Evolutionary conservation across 2,797 vertebrate species (phyloP), one percentile per base, ranked within the genome.

Genomic region (Pelodytes ibericus): DNA sequence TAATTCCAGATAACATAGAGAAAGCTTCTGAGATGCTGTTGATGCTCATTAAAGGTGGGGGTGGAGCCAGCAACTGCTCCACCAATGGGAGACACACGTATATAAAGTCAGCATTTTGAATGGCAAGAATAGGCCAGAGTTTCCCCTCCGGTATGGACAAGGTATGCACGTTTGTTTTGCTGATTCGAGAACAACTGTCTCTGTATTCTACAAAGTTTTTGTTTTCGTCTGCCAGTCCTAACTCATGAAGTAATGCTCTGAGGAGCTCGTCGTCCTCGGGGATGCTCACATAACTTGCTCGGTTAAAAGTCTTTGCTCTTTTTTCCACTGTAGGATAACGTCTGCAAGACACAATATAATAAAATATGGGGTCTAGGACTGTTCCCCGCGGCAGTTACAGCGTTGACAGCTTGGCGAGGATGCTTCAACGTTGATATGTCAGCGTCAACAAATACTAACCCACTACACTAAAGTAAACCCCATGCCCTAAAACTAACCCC

Each of bases 241-340:
- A 87, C 78, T 98, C 91, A 1, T 89, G 91, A 47, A 97, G 90
- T 53, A 99, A 81, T 9, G 94, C 93, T 83, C 90, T 91, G 25
- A 95, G 88, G 74, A 99, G 87, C 20, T 83, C 80, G 9, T 71
- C 63, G 41, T 98, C 94, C 24, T 96, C 94, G 6, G 96, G 96
- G 31, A 98, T 20, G 1, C 92, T 74, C 59, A 94, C 86, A 44
- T 95, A 94, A 0, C 87, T 89, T 60, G 87, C n/a, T 57, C 91
- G 89, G 2, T 93, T 94, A 84, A 96, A 89, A 53, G 49, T 75
- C 84, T 89, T 91, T 0, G 95, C 94, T 62, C 93, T 91, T 75
- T 94, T 86, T 88, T 99, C 98, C 24, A 96, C 95, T 0, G 95
- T 95, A 68, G 95, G 91, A 87, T 90, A 99, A 71, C 89, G 92